Evolutionary conservation across 2,113 vertebrate species (phyloP).

Genomic region (Xenopus tropicalis): DNA sequence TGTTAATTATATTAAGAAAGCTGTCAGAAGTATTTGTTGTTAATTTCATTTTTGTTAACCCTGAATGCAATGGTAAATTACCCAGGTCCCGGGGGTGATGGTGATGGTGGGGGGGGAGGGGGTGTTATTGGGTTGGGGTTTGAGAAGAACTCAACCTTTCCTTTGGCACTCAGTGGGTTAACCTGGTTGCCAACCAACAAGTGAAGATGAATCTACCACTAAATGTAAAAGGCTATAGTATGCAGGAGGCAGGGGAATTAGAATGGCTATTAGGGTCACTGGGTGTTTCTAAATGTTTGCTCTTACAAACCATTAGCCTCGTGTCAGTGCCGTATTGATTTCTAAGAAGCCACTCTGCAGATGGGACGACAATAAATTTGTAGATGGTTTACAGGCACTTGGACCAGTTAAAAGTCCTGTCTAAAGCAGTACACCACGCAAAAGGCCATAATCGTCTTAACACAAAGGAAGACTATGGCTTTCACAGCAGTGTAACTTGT

Average conservation of each 20-base stretch:
- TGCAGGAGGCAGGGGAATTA: constrained; percentile 20
- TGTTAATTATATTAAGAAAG: no score
- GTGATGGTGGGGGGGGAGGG: no score
- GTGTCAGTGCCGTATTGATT: constrained; percentile 24
- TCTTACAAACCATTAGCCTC: constrained; percentile 27
- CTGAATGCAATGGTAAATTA: no score
- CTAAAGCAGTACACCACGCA: not conserved
- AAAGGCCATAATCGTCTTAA: not conserved
- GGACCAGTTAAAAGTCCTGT: not conserved
- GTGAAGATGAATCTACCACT: not conserved
- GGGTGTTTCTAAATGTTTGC: constrained; percentile 22
- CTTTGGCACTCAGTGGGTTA: no score
- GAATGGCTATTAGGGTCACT: constrained; percentile 13
- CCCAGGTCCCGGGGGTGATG: no score
- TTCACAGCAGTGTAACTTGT: no score
- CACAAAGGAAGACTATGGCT: not conserved
- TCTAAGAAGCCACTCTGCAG: constrained; percentile 10
- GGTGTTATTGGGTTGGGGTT: no score
- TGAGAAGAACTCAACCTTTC: no score
- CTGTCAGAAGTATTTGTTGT: no score
- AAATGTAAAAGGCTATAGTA: not conserved
- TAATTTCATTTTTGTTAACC: no score
- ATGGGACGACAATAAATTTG: not conserved
- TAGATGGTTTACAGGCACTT: not conserved
- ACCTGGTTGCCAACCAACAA: not conserved